These are phyloP conservation scores for Beroe forskalii DNA, from an alignment of 37 sponge, comb jelly and placozoan genomes.

Conservation along the genomic window DNA sequence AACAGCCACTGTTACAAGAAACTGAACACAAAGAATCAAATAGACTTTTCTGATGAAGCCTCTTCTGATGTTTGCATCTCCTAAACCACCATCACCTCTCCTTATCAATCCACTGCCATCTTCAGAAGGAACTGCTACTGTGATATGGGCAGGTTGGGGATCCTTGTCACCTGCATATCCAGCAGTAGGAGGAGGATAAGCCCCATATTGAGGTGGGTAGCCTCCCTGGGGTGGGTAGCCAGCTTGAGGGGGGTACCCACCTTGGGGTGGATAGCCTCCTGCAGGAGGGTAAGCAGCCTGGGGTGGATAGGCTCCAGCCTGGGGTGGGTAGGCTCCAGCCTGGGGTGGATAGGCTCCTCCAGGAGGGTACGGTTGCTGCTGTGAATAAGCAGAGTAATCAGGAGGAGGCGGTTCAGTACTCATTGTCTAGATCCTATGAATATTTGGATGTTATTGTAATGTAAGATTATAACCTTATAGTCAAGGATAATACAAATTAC, in stretches of 20 bases:
- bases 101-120: neutral
- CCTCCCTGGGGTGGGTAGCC: slow-evolving; percentile 28
- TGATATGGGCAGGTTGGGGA: neutral
- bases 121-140: neutral
- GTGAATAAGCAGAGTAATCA: neutral
- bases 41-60: slow-evolving; percentile 60
- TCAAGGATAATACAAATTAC: no score
- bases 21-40: slow-evolving; percentile 45
- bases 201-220: neutral
- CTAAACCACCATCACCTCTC: neutral
- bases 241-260: slow-evolving; percentile 1
- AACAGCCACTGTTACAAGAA: neutral
- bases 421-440: neutral
- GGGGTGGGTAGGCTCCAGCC: slow-evolving; percentile 36
- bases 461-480: no score
- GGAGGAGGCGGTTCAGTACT: neutral
- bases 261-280: slow-evolving; percentile 18
- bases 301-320: slow-evolving; percentile 17
- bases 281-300: slow-evolving; percentile 42
- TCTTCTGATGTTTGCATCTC: slow-evolving; percentile 1
- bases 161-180: neutral
- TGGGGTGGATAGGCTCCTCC: slow-evolving; percentile 15
- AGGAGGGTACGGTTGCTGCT: neutral
- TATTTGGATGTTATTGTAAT: no score
- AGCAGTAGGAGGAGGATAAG: slow-evolving; percentile 4